Evolutionary conservation across 53 echinoderm and acorn worm species (phyloP), one percentile per base, ranked within the genome.

Genomic region (Crossaster papposus): DNA sequence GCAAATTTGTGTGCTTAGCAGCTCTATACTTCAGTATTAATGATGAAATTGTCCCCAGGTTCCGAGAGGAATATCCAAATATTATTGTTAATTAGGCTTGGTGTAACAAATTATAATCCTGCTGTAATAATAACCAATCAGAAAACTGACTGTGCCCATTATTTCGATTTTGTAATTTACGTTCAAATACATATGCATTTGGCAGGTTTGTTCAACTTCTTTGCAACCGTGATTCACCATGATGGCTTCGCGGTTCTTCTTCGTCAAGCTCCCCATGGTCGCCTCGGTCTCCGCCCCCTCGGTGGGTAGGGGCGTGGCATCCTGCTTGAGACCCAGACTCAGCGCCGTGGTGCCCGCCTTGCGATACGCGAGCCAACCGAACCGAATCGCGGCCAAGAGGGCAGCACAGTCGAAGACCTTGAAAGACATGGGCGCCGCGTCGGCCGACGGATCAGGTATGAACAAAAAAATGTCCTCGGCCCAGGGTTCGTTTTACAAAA

Each of bases 401-500:
- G 90, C 93, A 28, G 92, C 91, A 4, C 64, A 88, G 77, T 93
- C 90, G 35, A 93, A 87, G 73, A 78, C 95, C 6, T 70, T 97
- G 65, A 97, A 94, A 68, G 97, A 97, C 72, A 65, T 91, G 15
- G 94, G 90, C 13, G 74, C 79, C 52, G 71, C 89, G 68, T 95
- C 95, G 15, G 96, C 97, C 0, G 83, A 88, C 81, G 97, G 97
- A n/a, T 86, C 97, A 85, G 97, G 97, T 97, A 92, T 54, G 78
- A 30, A 18, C 2, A 58, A n/a, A n/a, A n/a, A n/a, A n/a, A n/a
- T n/a, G n/a, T n/a, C n/a, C n/a, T n/a, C n/a, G n/a, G n/a, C n/a
- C 58, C 72, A 71, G 50, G 35, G 13, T 2, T 0, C 8, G 72
- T 15, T 51, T n/a, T n/a, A n/a, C n/a, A n/a, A 14, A 79, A 28